Evolutionary conservation across 2,797 vertebrate genomes (phyloP), one percentile per base, ranked within the genome.

Genomic region (Harpagifer antarcticus): DNA sequence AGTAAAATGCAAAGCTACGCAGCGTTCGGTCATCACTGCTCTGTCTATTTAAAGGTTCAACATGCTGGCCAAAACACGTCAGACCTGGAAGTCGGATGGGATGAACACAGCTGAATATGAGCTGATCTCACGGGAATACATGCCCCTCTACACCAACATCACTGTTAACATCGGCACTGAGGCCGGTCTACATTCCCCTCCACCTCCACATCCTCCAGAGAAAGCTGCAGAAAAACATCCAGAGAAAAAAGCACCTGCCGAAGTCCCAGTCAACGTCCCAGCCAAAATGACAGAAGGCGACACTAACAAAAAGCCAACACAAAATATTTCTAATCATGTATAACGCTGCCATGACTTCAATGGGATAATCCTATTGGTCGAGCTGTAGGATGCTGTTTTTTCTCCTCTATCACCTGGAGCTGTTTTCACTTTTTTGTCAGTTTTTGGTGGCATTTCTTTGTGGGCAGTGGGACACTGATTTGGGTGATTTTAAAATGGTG

Each of bases 111-210:
- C 85, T 12, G 90, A 94, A 16, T 97, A 96, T 2, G 75, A 92
- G 67, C 67, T 95, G 3, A 9, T 96, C 7, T 94, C 93, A 0
- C 92, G 93, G 67, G 75, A 95, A 17, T 88, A 92, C 79, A 65
- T 86, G 17, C 92, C 92, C 0, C 95, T 97, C 76, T 96, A 95
- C 85, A 95, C 96, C 74, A 96, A 95, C 89, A 95, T 97, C 89
- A 96, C 95, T 0, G 93, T 96, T 60, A 86, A 96, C 90, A 93
- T 97, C 13, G 95, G 93, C 68, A 93, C 91, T 0, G 92, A 95
- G 76, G 85, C 79, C 1, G 92, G 94, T 3, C 80, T 94, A 3
- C 84, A 64, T 3, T 27, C 54, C 2, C 31, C 43, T 53, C 81
- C 83, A 0, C 56, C 60, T 0, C 44, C 11, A 0, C 59, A 49